A percentile compares a stretch with the other conserved stretches of the same genome.
Conservation (phyloP, 2,888 invertebrate genomes). For the Polydesmus complanatus region DNA sequence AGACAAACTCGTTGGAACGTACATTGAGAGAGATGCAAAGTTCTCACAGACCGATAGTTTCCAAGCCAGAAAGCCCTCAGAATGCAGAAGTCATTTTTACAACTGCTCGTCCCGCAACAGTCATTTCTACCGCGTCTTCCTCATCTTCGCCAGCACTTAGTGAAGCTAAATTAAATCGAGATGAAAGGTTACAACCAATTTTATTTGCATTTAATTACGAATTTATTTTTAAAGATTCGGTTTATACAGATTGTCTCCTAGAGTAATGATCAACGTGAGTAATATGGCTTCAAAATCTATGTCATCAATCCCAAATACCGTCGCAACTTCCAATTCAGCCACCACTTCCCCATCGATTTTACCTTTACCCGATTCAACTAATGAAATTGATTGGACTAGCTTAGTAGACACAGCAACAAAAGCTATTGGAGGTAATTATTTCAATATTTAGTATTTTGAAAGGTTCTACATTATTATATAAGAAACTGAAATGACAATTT, state of each 20-base stretch:
- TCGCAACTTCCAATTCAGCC: too few relatives aligned
- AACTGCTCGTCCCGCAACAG: conserved; percentile 50
- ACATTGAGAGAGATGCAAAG: conserved; percentile 15
- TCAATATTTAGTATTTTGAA: too few relatives aligned
- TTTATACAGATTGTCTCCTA: conserved; percentile 27
- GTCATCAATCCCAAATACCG: conserved; percentile 17
- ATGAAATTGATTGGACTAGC: conserved; percentile 63
- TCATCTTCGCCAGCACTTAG: conserved; percentile 32
- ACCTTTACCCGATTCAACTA: conserved; percentile 48
- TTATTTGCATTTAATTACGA: neutral
- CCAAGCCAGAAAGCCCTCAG: conserved; percentile 9
- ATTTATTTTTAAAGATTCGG: neutral
- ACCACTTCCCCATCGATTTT: conserved; percentile 27
- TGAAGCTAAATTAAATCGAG: conserved; percentile 43
- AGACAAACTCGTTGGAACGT: conserved; percentile 15
- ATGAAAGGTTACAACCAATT: conserved; percentile 35
- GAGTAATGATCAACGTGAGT: conserved; percentile 21
- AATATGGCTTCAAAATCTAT: conserved; percentile 14
- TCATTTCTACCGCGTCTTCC: conserved; percentile 43
- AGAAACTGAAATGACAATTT: too few relatives aligned
- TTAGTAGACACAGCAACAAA: conserved; percentile 65
- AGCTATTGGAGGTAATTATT: conserved; percentile 46
- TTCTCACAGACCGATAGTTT: conserved; percentile 12
- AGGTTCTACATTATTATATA: too few relatives aligned
- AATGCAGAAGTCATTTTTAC: conserved; percentile 26